Evolutionary conservation across 1,140 invertebrate species (phyloP), one percentile per base, ranked within the genome.

Genomic region (Gryon sp.): DNA sequence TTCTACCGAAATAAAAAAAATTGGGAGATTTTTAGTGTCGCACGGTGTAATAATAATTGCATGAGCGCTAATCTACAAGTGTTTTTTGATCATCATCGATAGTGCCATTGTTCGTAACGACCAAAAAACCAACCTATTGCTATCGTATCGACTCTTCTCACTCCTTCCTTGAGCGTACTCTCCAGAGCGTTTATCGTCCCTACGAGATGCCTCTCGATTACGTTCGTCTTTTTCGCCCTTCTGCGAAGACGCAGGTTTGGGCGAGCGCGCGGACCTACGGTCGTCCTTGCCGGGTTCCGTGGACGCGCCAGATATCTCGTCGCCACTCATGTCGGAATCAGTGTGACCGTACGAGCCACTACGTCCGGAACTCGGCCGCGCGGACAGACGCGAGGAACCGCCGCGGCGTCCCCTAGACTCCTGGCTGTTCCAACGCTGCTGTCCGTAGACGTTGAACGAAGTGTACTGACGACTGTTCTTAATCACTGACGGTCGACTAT

Each of bases 151-250:
- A 60, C 83, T 82, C 45, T 86, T 86, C 1, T 88, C 85, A 60
- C 15, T 82, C 7, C 83, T 65, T 19, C 73, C 43, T 24, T 79
- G 81, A 6, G 74, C 7, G 36, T 83, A 82, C 7, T 86, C 81
- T 12, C 36, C 46, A 11, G 46, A 55, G 0, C 85, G 81, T 79
- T 89, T 90, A 2, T 87, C 85, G 16, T 89, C 88, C 8, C 72
- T 76, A 4, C 63, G 55, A 12, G 72, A 76, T 82, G 78, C 34
- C 62, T 80, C 14, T 70, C 74, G 24, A 80, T 83, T 62, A 90
- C 90, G 89, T 8, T 92, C 91, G 1, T 92, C 91, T 75, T 91
- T 92, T 6, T 92, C 91, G 4, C 76, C 59, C 55, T 91, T 90
- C 73, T 90, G 89, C 15, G 79, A 60, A 9, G 63, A 38, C 0